phyloP scores from a whole-genome alignment of 2,797 vertebrate species.

The Cyclopterus lumpus region DNA sequence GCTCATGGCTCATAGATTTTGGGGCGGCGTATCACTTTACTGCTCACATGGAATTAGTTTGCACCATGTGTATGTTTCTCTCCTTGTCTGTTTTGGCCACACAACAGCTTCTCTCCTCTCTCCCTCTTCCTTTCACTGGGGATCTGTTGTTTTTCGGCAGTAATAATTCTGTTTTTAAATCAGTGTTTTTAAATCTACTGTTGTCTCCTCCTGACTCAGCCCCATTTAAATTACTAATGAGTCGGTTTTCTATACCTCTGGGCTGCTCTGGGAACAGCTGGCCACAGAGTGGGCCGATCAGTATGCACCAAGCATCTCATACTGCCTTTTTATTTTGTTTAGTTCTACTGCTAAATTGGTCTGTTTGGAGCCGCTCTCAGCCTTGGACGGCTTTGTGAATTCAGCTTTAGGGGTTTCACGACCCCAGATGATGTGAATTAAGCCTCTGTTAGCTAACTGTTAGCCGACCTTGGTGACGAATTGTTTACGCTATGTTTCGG shows the following conservation, averaged over 20 bases:
- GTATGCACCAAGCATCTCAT: constrained; percentile 33
- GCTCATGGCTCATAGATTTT: neutral
- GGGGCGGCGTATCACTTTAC: neutral
- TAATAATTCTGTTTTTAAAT: constrained; percentile 40
- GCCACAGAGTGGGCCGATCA: constrained; percentile 45
- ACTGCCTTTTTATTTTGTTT: constrained; percentile 26
- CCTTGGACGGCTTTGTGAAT: constrained; percentile 49
- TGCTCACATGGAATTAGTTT: neutral
- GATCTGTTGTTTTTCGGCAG: constrained; percentile 38
- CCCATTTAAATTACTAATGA: constrained; percentile 57
- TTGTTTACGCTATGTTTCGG: constrained; percentile 31
- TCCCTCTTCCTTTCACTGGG: constrained; percentile 10
- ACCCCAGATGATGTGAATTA: constrained; percentile 29
- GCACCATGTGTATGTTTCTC: neutral
- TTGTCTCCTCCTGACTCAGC: constrained; percentile 55
- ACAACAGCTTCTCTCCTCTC: neutral
- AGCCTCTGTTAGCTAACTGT: constrained; percentile 9
- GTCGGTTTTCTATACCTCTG: constrained; percentile 47
- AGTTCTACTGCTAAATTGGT: constrained; percentile 50
- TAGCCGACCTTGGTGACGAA: constrained; percentile 14
- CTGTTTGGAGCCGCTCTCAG: constrained; percentile 30
- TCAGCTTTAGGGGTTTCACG: constrained; percentile 35
- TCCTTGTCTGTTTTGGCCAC: constrained; percentile 13
- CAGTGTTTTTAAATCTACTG: constrained; percentile 21
- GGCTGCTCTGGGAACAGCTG: constrained; percentile 57